Percentiles rank a stretch among this genome's conserved stretches.
These are phyloP conservation scores for Julus scanicus DNA, from an alignment of 2,888 invertebrate species.

Conservation along the genomic window DNA sequence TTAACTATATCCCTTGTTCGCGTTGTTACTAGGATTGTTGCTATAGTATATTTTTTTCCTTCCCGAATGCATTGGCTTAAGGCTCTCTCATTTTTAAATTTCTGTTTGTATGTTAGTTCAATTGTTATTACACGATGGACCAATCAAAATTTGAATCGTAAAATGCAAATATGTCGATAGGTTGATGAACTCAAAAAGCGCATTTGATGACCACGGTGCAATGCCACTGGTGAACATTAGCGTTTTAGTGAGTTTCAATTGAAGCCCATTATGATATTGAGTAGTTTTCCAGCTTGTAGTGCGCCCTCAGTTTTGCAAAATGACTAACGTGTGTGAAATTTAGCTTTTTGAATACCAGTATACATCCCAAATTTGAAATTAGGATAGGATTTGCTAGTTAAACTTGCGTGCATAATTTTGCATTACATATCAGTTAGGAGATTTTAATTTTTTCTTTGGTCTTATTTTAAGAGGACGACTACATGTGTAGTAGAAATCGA, in stretches of 20 bases:
- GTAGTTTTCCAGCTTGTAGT: background rate
- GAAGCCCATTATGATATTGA: background rate
- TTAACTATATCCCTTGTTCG: background rate
- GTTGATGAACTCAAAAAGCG: background rate
- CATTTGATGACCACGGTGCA: background rate
- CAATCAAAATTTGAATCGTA: constrained; percentile 29
- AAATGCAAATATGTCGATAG: background rate
- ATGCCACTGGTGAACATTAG: background rate
- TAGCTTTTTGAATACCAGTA: background rate
- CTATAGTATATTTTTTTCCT: background rate
- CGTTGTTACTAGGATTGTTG: background rate
- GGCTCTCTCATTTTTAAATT: background rate
- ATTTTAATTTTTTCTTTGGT: background rate
- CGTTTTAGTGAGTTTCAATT: background rate
- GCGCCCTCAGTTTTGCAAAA: background rate
- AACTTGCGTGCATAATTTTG: constrained; percentile 17
- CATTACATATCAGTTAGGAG: constrained; percentile 6
- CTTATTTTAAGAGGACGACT: background rate
- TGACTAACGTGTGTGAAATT: background rate
- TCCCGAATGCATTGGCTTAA: background rate
- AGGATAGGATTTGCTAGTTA: background rate
- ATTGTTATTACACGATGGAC: background rate
- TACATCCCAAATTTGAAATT: background rate
- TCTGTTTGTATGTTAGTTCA: background rate
- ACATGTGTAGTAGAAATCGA: too few species aligned